Base-by-base conservation (phyloP, 2,888 invertebrate genomes). In the Conops quadrifasciatus region DNA sequence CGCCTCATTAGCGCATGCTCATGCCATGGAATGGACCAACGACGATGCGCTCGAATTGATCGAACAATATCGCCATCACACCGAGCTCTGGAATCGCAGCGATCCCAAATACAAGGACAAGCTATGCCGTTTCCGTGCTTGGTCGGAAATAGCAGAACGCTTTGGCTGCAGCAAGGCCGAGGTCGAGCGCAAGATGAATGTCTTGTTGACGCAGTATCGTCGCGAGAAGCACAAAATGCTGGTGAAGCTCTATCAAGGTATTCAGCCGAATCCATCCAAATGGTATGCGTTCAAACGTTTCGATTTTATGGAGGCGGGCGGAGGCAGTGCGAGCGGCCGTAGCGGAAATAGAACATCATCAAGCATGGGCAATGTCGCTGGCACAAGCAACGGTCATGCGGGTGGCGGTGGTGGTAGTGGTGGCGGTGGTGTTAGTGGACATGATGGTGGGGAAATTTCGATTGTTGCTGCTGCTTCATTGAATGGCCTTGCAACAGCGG, bases 51-150 rank as follows among this genome's bases (percentile, higher is more conserved):
- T 84, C 53, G 83, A 85, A 76, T 78, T 84, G 19, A 84, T 84
- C 73, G 84, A 84, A 78, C 85, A 84, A 71, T 84, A 84, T 76
- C 84, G 83, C 68, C 78, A 80, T 71, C 84, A 85, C 65, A 84
- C 85, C 4, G 84, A 84, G 72, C 78, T 85, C 30, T 85, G 85
- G 85, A 85, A 85, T 77, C 83, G 85, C 21, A 81, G 83, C 70
- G 83, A 84, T 78, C 84, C 84, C 72, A 85, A 83, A 72, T 85
- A 85, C 75, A 85, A 85, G 81, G 85, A 85, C 60, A 84, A 85
- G 70, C 74, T 84, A 73, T 83, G 84, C 63, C 82, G 85, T 47
- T 85, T 85, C 72, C 83, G 84, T 30, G 84, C 85, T 24, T 84
- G 85, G 85, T 84, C 84, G 28, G 82, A 83, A 72, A 84, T 85